These are phyloP conservation scores for Panurus biarmicus DNA, from an alignment of 2,113 vertebrate species.

Conservation along the genomic window DNA sequence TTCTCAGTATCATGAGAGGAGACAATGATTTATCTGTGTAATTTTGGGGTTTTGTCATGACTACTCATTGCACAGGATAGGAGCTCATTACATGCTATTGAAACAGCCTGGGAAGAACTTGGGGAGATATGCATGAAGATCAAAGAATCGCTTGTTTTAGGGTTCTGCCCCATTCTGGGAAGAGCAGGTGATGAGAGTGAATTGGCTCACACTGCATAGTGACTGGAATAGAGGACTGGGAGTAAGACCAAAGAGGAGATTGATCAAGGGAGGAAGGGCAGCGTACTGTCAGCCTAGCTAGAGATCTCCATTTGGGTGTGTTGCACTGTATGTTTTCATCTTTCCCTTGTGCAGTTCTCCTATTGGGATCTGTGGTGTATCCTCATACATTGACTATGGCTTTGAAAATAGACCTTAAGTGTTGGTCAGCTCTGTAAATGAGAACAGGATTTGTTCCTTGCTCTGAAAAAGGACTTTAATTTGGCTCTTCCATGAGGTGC, in stretches of 20 bases:
- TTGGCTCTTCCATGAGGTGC: background rate
- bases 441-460: background rate
- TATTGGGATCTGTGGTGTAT: background rate
- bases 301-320: background rate
- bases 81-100: background rate
- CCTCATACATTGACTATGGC: background rate
- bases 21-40: background rate
- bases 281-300: background rate
- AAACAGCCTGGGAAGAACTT: background rate
- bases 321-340: background rate
- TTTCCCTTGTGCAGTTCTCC: background rate
- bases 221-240: background rate
- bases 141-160: background rate
- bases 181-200: background rate
- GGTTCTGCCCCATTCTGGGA: background rate
- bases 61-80: background rate
- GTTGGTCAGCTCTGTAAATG: background rate
- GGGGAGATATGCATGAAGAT: background rate
- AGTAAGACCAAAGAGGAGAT: background rate
- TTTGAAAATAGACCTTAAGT: background rate
- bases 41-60: background rate
- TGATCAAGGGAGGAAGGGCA: background rate
- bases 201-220: background rate
- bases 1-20: background rate
- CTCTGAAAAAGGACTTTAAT: background rate